phyloP scores from a whole-genome alignment of 2,888 invertebrate species.

The Pyrrhopygopsis socrates region DNA sequence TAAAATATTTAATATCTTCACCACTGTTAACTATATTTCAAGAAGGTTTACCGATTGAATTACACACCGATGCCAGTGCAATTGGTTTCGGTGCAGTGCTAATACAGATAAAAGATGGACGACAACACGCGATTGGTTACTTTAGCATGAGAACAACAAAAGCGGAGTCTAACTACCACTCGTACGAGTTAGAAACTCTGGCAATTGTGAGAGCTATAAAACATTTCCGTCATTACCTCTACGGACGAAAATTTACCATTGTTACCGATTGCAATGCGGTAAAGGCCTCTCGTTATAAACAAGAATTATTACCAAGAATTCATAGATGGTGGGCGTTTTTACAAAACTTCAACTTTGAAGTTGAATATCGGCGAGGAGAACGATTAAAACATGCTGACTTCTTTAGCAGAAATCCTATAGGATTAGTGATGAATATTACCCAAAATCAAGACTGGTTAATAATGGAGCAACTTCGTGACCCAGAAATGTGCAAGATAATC shows the following conservation, averaged over 20 bases:
- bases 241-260: slow-evolving; percentile 65
- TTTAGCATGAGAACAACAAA: slow-evolving; percentile 56
- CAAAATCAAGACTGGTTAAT: slow-evolving; percentile 64
- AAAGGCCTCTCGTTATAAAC: slow-evolving; percentile 83
- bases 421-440: slow-evolving; percentile 42
- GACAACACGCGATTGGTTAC: slow-evolving; percentile 48
- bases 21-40: slow-evolving; percentile 35
- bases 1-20: slow-evolving; percentile 5
- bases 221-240: slow-evolving; percentile 82
- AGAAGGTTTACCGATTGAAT: slow-evolving; percentile 20
- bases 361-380: slow-evolving; percentile 60
- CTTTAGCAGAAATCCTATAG: slow-evolving; percentile 66
- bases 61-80: slow-evolving; percentile 78
- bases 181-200: slow-evolving; percentile 77
- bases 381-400: slow-evolving; percentile 53
- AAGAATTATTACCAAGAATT: slow-evolving; percentile 82
- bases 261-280: slow-evolving; percentile 83
- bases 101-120: slow-evolving; percentile 31
- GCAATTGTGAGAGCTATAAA: slow-evolving; percentile 80
- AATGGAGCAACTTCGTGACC: slow-evolving; percentile 73
- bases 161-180: slow-evolving; percentile 70
- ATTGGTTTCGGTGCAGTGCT: slow-evolving; percentile 71
- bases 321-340: slow-evolving; percentile 85
- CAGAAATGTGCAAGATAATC: slow-evolving; percentile 58
- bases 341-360: slow-evolving; percentile 77